These are phyloP conservation scores for Allobates femoralis DNA, from an alignment of 2,797 vertebrate species.

Conservation along the genomic window DNA sequence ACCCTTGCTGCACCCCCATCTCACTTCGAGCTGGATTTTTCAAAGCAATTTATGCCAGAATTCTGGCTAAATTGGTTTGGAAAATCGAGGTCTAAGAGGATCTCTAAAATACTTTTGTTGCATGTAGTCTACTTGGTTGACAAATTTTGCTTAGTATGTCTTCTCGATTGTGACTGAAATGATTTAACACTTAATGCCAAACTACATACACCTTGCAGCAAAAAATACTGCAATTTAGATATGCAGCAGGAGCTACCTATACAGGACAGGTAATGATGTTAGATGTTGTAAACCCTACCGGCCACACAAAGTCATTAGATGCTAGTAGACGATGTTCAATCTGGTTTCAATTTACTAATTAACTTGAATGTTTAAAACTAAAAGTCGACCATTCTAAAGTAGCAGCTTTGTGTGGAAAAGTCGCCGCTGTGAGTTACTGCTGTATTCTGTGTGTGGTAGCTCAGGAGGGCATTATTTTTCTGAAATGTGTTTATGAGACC, in stretches of 20 bases:
- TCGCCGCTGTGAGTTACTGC: conserved; percentile 44
- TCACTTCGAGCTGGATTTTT: too few relatives aligned
- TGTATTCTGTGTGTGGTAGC: conserved; percentile 56
- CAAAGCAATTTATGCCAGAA: too few relatives aligned
- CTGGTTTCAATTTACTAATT: conserved; percentile 17
- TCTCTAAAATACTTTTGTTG: background rate
- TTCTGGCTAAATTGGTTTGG: too few relatives aligned
- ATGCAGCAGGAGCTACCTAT: background rate
- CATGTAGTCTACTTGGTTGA: background rate
- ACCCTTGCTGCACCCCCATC: too few relatives aligned
- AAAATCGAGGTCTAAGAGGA: too few relatives aligned
- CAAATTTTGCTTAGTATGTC: background rate
- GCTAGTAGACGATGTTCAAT: background rate
- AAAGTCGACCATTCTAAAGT: conserved; percentile 7
- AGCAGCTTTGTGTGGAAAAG: conserved; percentile 5
- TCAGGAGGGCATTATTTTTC: conserved; percentile 53
- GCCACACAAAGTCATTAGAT: conserved; percentile 1
- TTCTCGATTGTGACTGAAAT: background rate
- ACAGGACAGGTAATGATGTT: background rate
- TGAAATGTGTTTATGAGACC: conserved; percentile 61
- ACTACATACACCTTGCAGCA: background rate
- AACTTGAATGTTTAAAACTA: background rate
- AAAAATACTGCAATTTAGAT: background rate
- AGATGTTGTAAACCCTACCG: background rate
- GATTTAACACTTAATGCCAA: background rate